Base-by-base conservation (phyloP, 2,888 invertebrate species). In the Stenchaetothrips biformis region DNA sequence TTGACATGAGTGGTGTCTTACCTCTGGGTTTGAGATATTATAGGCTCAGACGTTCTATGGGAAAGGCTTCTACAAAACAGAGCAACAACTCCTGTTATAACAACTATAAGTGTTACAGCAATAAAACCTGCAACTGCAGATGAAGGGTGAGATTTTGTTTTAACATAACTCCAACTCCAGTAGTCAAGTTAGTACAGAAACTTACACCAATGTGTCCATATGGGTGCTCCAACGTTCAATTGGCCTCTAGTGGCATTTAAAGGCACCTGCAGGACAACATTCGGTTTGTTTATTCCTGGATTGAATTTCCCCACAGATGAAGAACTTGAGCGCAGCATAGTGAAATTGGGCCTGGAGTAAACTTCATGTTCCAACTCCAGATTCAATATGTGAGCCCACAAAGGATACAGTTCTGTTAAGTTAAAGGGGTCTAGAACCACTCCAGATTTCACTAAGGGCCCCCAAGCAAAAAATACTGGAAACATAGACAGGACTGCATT, bases 401-500 rank as follows among this genome's bases (percentile, higher is more conserved):
- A 25, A 8, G 67, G 67, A 74, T 74, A 74, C 25, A 74, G 7
- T 8, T 74, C 25, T 21, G 67, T 74, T 1, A 11, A 25, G 11
- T 74, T 74, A 25, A 74, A 74, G n/a, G 67, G 67, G 21, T 74
- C 67, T 11, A 74, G 67, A 7, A 74, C 67, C 21, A 74, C 11
- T 25, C 25, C 8, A 21, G 9, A 11, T 74, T 74, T 74, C 25
- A 74, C 25, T 1, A 25, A 8, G 11, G 25, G 67, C 8, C 67
- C 67, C 67, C 67, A 74, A 21, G 67, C 67, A 74, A 74, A 74
- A 74, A 74, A 74, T 74, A 74, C 11, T 21, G 67, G 25, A 74
- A 25, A 25, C 67, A 74, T 74, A 25, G 67, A 21, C 11, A 25
- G 11, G 7, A 74, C 11, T 25, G 25, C 7, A 25, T 74, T 74